Percentiles rank a stretch among this genome's conserved stretches.
phyloP scores from a whole-genome alignment of 2,797 vertebrate species.

The Pangasius krempfi region DNA sequence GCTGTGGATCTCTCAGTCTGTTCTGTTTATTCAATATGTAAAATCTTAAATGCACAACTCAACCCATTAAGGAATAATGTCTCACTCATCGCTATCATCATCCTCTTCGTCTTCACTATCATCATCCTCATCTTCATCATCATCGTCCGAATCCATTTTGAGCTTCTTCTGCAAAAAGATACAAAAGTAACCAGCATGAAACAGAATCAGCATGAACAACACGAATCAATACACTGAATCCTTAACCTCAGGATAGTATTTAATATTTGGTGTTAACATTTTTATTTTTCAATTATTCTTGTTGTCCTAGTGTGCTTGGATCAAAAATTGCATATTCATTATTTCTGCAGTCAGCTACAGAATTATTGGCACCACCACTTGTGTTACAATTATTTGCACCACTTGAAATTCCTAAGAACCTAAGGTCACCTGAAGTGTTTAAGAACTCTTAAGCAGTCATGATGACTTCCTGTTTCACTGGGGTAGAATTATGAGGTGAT shows the following conservation, averaged over 20 bases:
- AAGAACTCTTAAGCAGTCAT: neutral
- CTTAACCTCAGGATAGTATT: neutral
- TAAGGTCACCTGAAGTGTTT: neutral
- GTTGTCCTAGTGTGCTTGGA: neutral
- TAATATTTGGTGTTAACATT: neutral
- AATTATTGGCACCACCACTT: neutral
- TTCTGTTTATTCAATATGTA: neutral
- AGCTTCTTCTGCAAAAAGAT: slow-evolving; percentile 75
- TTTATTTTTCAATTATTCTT: neutral
- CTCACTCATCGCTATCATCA: slow-evolving; percentile 59
- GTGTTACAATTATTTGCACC: neutral
- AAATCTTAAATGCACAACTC: neutral
- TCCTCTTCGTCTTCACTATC: slow-evolving; percentile 68
- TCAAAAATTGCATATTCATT: neutral
- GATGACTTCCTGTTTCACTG: neutral
- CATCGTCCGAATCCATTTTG: slow-evolving; percentile 75
- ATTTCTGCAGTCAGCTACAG: neutral
- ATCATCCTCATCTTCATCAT: slow-evolving; percentile 66
- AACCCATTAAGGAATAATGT: neutral
- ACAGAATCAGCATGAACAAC: neutral
- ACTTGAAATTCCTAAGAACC: neutral
- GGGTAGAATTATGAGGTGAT: neutral
- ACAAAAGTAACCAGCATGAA: neutral
- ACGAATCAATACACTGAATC: no score
- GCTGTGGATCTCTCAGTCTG: neutral